These are phyloP conservation scores for Suncus etruscus DNA, from an alignment of 2,113 vertebrate genomes.

Conservation along the genomic window DNA sequence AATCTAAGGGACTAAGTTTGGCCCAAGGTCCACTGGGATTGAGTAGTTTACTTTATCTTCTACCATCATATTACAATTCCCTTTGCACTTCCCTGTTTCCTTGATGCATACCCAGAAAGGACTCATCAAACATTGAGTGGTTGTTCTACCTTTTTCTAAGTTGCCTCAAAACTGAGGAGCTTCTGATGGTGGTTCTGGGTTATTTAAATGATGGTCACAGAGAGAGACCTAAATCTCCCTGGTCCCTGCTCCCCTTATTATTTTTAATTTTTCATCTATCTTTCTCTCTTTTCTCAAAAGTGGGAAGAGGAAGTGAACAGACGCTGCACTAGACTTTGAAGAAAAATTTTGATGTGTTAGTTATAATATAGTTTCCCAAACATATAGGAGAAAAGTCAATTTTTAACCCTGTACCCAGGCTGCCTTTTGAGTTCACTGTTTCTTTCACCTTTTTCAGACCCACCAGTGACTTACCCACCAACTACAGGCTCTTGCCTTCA, in stretches of 20 bases:
- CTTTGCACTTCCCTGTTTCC: slow-evolving; percentile 9
- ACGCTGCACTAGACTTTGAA: too few species aligned
- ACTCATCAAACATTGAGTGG: neutral
- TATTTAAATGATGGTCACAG: neutral
- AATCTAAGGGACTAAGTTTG: neutral
- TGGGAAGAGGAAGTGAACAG: neutral
- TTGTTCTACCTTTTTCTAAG: slow-evolving; percentile 43
- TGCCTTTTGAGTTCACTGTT: too few species aligned
- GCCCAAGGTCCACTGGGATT: neutral
- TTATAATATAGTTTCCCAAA: too few species aligned
- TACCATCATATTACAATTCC: neutral
- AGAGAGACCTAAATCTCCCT: neutral
- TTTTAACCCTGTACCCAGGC: too few species aligned
- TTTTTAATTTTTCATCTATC: neutral
- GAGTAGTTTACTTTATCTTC: slow-evolving; percentile 48
- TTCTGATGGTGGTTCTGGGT: neutral
- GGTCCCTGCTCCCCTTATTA: neutral
- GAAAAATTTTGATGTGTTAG: too few species aligned
- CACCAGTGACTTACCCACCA: too few species aligned
- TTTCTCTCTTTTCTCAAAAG: too few species aligned
- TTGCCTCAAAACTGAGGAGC: slow-evolving; percentile 38
- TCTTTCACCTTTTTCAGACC: too few species aligned
- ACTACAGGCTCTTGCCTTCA: neutral
- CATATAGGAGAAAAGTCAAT: too few species aligned
- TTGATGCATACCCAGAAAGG: neutral